These are phyloP conservation scores for Leiothrix lutea DNA, from an alignment of 2,113 vertebrate species.

Conservation along the genomic window DNA sequence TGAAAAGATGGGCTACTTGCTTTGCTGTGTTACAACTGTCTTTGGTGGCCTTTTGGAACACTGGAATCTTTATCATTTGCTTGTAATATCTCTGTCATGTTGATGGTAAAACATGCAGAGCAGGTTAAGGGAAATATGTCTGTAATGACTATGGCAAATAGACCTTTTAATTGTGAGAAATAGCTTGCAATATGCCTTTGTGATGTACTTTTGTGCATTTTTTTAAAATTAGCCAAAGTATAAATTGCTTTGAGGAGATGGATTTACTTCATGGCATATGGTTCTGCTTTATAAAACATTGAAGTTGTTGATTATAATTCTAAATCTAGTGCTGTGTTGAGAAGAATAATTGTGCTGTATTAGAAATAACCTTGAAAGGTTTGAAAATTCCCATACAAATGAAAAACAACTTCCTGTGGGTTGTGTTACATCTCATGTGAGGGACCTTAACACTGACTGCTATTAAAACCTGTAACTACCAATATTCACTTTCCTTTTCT, in stretches of 20 bases:
- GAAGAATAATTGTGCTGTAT: neutral
- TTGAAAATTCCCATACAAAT: neutral
- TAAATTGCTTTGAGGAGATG: neutral
- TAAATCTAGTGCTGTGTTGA: neutral
- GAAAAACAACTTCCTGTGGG: neutral
- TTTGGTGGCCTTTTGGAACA: neutral
- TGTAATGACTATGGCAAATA: neutral
- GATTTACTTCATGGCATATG: neutral
- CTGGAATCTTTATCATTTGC: neutral
- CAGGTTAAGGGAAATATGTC: neutral
- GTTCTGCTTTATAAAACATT: neutral
- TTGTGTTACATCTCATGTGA: neutral
- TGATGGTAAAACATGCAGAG: neutral
- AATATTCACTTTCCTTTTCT: neutral
- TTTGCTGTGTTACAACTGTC: neutral
- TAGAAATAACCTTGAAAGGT: neutral
- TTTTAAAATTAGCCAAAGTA: neutral
- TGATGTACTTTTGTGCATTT: neutral
- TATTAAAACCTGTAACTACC: neutral
- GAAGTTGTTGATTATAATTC: neutral
- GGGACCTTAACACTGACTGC: neutral
- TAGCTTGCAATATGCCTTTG: neutral
- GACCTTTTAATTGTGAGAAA: neutral
- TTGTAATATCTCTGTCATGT: neutral
- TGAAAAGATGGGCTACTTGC: neutral